These are phyloP conservation scores for Reinhardtius hippoglossoides DNA, from an alignment of 2,113 vertebrate species.

Conservation along the genomic window DNA sequence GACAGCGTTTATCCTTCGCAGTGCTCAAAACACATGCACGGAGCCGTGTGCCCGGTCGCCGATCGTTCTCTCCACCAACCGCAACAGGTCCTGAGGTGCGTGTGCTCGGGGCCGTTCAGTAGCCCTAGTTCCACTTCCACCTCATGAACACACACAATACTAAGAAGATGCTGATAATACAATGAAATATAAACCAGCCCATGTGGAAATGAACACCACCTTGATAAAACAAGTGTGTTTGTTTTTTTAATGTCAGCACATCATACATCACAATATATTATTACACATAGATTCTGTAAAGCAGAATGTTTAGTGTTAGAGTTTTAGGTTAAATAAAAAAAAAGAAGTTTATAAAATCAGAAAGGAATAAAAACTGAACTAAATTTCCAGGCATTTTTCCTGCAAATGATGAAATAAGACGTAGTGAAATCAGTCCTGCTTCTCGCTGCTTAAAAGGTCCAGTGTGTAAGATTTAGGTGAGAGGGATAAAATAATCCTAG, in stretches of 20 bases:
- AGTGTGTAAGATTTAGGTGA: no score
- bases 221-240: not conserved
- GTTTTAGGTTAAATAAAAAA: slow-evolving; percentile 1
- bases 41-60: no score
- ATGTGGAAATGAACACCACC: slow-evolving; percentile 7
- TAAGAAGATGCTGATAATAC: not conserved
- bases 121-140: not conserved
- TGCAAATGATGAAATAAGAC: not conserved
- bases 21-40: no score
- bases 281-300: slow-evolving; percentile 6
- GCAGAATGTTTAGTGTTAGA: slow-evolving; percentile 8
- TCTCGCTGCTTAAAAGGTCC: not conserved
- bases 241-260: slow-evolving; percentile 53
- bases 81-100: no score
- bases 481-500: no score
- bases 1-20: no score
- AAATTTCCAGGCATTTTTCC: not conserved
- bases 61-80: no score
- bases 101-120: no score
- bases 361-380: not conserved
- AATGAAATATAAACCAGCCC: not conserved
- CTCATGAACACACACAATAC: not conserved
- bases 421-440: not conserved
- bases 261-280: slow-evolving; percentile 13
- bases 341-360: slow-evolving; percentile 20